Base-by-base conservation (phyloP, 92 coral and sea anemone genomes). In the Zoanthus sociatus region DNA sequence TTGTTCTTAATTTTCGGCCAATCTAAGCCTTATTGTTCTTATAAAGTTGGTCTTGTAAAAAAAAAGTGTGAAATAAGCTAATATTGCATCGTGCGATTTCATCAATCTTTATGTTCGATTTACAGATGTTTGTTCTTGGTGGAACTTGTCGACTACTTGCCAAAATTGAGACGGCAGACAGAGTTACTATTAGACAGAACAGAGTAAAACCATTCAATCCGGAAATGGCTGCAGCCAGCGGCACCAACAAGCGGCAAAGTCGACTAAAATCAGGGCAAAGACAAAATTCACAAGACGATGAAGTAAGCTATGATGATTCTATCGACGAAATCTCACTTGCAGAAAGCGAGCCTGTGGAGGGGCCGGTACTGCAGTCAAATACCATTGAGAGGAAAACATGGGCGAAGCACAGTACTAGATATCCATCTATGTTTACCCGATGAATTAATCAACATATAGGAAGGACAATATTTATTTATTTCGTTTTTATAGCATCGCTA, bases 141-240 rank as follows among this genome's bases (percentile, higher is more conserved):
- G 94, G 96, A 51, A 91, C 96, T n/a, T 91, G 94, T 60, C 94
- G 96, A 12, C 86, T 94, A 26, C 66, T 94, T 30, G 48, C 96
- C 20, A 75, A 86, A 54, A 79, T 89, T 31, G 94, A 91, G 58
- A 78, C 93, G 32, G 93, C 93, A 13, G 94, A 94, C 74, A 90
- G 94, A 60, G 78, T 90, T 31, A 37, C 42, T 37, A 88, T 91
- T 16, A 94, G 54, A 55, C 96, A 90, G 20, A 88, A 83, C 20
- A 94, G 89, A 88, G 94, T 94, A 12, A 90, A 78, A 37, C 96
- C 96, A 0, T 6, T 87, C 50, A 87, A 90, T 33, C 87, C 78
- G 44, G 79, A 73, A 53, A 81, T 20, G 61, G 0, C 60, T 5
- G 8, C 45, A 0, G 74, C 74, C 20, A 13, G 56, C 21, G 75